Evolutionary conservation across 2,888 invertebrate species (phyloP).

Genomic region (Limnephilus auricula): DNA sequence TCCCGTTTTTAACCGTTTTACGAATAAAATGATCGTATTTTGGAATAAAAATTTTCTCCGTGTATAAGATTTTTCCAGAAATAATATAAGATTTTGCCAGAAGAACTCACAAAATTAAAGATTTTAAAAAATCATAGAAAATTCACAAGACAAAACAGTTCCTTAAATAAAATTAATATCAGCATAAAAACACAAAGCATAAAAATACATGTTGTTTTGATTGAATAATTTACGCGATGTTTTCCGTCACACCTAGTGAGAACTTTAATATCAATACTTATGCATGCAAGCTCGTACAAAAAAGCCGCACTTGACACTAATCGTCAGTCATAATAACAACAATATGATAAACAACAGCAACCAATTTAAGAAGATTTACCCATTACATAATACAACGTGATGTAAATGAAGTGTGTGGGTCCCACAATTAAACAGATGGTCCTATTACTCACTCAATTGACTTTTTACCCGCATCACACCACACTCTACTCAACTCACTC

Average conservation of each 20-base stretch:
- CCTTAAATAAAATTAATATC: not conserved
- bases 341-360: not conserved
- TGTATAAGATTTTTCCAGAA: too few relatives aligned
- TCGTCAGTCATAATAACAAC: not conserved
- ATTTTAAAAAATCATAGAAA: not conserved
- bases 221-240: not conserved
- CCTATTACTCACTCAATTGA: conserved; percentile 5
- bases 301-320: not conserved
- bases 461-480: not conserved
- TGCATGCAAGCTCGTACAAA: not conserved
- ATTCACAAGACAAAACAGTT: not conserved
- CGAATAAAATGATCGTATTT: too few relatives aligned
- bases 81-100: not conserved
- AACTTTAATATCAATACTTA: not conserved
- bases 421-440: conserved; percentile 3
- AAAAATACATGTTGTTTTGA: not conserved
- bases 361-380: not conserved
- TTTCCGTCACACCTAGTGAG: not conserved
- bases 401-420: not conserved
- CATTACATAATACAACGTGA: too few relatives aligned
- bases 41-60: too few relatives aligned
- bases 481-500: not conserved
- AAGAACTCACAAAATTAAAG: not conserved
- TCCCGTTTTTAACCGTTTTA: too few relatives aligned
- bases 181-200: not conserved